Base-by-base conservation (phyloP, 2,797 vertebrate genomes). In the Otus scops region DNA sequence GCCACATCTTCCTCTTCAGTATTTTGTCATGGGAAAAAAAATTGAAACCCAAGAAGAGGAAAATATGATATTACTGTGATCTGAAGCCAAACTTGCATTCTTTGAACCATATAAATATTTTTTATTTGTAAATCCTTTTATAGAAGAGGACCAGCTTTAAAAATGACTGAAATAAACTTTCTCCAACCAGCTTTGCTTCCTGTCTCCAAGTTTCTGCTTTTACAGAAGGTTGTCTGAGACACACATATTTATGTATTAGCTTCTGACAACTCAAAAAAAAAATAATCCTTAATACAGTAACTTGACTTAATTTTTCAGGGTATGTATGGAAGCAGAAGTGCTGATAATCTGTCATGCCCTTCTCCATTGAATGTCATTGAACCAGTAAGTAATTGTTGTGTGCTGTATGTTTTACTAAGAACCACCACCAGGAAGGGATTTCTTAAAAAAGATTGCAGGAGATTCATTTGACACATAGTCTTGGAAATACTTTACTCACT, bases 321-420 rank as follows among this genome's bases (percentile, higher is more conserved):
- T 89, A 97, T 99, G 97, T 98, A 98, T 89, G 98, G 98, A 94
- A 98, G 98, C 82, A 97, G 97, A 92, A 99, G 99, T 48, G 95
- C 98, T 57, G 99, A 99, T 90, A 98, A 98, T 97, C 96, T 99
- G 43, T 98, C 98, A 0, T 98, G 98, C 24, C 93, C 98, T 45
- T 99, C 99, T 94, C 98, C 99, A 6, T 45, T 99, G 96, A 99
- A 98, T 89, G 99, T 99, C 82, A 99, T 99, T 94, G 99, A 99
- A 93, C 99, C 99, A 91, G 99, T 99, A 97, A 99, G 99, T 96
- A 94, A 54, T 54, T 61, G 50, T 61, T 68, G n/a, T 32, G 30
- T 81, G 16, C 36, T 93, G 7, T 57, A 8, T 77, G 32, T 53
- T 94, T 84, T 89, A 38, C 18, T 82, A 41, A 65, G 39, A 28